Base-by-base conservation (phyloP, 2,888 invertebrate genomes). In the Tanytarsus gracilentus region DNA sequence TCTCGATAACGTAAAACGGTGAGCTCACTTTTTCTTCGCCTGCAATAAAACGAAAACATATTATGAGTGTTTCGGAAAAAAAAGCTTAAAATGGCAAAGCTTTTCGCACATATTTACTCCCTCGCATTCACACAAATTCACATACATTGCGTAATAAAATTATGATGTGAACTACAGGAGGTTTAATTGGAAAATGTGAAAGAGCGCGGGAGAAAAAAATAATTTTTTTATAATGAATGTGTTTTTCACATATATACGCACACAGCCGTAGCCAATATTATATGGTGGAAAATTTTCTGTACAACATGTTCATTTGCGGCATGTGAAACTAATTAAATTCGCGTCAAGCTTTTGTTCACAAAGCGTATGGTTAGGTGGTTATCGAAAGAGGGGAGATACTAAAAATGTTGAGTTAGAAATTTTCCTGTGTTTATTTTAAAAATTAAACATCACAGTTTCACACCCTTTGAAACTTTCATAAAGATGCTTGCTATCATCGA, bases 11-110 rank as follows among this genome's bases (percentile, higher is more conserved):
- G 52, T 79, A 73, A 52, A 73, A 72, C 21, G 76, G 74, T 21
- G 78, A 77, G 56, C 76, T 72, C 29, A 75, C 70, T 18, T 77
- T 76, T 66, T 78, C 77, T 63, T 79, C 78, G 11, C 79, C 79
- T 72, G 69, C 30, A 72, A 72, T 36, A 58, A n/a, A 33, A 7
- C 11, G 33, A 44, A 9, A 44, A 40, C 1, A 16, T 9, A 44
- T 21, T 26, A 25, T 26, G 8, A 25, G 23, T 23, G 9, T 25
- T 6, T 49, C 1, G 1, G 9, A 18, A 44, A 18, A n/a, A 8
- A 33, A 7, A 16, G 2, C 16, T 14, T 36, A 3, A 4, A 36
- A 36, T 33, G 11, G 2, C 4, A 11, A 14, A 2, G 36, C n/a
- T 14, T 36, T 3, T 14, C 16, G 44, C 44, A 33, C n/a, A 33